Conservation (phyloP, 2,888 invertebrate species). For the Anaspis maculata region DNA sequence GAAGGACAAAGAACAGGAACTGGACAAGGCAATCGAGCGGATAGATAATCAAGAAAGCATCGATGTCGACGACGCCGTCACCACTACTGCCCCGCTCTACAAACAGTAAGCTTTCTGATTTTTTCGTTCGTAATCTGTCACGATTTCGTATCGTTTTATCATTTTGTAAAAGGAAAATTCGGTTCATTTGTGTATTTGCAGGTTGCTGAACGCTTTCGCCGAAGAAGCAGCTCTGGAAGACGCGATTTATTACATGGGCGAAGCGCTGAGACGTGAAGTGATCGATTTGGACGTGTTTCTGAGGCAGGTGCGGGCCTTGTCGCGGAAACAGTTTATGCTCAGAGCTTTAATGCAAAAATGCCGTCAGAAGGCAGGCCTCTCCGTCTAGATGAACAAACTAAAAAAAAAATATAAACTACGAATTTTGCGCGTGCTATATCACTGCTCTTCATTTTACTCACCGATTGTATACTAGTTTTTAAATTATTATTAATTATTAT, state of each 20-base stretch:
- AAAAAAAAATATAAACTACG: background rate
- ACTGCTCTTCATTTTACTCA: too few species aligned
- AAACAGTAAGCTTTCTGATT: conserved; percentile 61
- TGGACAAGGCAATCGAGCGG: conserved; percentile 70
- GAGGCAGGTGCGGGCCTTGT: conserved; percentile 91
- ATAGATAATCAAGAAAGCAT: conserved; percentile 71
- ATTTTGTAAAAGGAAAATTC: too few species aligned
- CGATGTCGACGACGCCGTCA: conserved; percentile 94
- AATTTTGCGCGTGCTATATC: background rate
- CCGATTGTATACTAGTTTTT: too few species aligned
- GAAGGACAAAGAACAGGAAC: conserved; percentile 79
- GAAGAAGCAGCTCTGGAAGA: conserved; percentile 98
- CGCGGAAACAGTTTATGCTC: conserved; percentile 92
- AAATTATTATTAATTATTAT: too few species aligned
- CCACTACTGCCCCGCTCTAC: conserved; percentile 91
- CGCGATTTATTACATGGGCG: conserved; percentile 96
- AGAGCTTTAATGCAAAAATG: conserved; percentile 95
- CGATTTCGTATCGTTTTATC: too few species aligned
- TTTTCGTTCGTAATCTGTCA: conserved; percentile 3
- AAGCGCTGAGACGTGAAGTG: conserved; percentile 83
- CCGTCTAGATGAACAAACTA: conserved; percentile 48
- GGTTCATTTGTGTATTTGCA: too few species aligned
- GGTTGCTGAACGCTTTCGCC: conserved; percentile 86
- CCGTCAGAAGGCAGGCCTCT: conserved; percentile 84
- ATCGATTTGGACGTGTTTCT: conserved; percentile 95